These are phyloP conservation scores for Agrotis exclamationis DNA, from an alignment of 2,888 invertebrate genomes.

Conservation along the genomic window DNA sequence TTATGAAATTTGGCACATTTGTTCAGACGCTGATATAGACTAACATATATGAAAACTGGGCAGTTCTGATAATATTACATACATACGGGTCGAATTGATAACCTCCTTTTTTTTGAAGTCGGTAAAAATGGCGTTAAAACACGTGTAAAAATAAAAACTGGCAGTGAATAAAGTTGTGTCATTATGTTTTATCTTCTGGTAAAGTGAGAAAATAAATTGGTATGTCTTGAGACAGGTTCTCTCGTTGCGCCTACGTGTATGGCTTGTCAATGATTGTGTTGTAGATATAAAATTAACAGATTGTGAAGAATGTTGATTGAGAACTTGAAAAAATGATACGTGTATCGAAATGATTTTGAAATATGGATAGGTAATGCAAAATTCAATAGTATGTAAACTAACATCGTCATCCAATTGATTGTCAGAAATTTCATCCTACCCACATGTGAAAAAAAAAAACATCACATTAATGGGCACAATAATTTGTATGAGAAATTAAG, in stretches of 20 bases:
- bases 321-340: neutral
- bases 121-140: neutral
- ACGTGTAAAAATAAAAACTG: slow-evolving; percentile 7
- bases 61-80: too few relatives aligned
- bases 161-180: slow-evolving; percentile 12
- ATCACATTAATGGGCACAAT: neutral
- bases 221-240: slow-evolving; percentile 1
- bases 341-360: too few relatives aligned
- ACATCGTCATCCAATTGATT: too few relatives aligned
- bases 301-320: neutral
- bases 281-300: slow-evolving; percentile 11
- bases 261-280: slow-evolving; percentile 18
- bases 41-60: too few relatives aligned
- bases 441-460: neutral
- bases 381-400: neutral
- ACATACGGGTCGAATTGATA: too few relatives aligned
- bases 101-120: too few relatives aligned
- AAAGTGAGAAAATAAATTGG: slow-evolving; percentile 29
- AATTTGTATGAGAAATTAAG: neutral
- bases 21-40: too few relatives aligned
- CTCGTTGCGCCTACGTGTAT: slow-evolving; percentile 29
- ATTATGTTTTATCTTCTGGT: slow-evolving; percentile 37
- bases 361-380: neutral
- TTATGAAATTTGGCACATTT: too few relatives aligned
- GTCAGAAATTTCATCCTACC: too few relatives aligned